Evolutionary conservation across 2,888 invertebrate genomes (phyloP), one percentile per base, ranked within the genome.

Genomic region (Hypena proboscidalis): DNA sequence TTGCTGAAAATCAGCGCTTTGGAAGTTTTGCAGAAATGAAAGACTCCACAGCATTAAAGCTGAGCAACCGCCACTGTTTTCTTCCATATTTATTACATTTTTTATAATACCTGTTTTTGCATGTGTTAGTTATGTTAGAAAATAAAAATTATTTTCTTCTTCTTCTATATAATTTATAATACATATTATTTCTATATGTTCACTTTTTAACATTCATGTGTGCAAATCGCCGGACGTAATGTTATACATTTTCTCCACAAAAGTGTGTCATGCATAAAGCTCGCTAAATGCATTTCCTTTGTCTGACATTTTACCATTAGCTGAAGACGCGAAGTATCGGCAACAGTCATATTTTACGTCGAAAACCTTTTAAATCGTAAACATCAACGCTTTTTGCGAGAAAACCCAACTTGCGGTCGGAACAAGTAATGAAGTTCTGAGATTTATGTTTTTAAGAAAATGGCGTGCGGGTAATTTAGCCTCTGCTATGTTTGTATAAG

Each of bases 281-380:
- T 53, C 59, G 32, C 54, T 56, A 60, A 46, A 44, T 53, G 44
- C 50, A 35, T 66, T 66, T 67, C 59, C 45, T 48, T 46, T 49
- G 59, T 55, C 59, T 66, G 68, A 73, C 74, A 68, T 68, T 71
- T 69, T 53, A 73, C 70, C 74, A 73, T 74, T 69, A 70, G 64
- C 51, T 57, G 56, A 30, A 45, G 50, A 41, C 49, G 63, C 32
- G 52, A 85, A 82, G 74, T 83, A 75, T 76, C 74, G 68, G 72
- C 76, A 80, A 78, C 76, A 73, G 80, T 76, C 82, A 87, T 85
- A 85, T 83, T 84, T 87, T 83, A 87, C 80, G 83, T 83, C 83
- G 72, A 71, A 83, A 86, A 82, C 84, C 85, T 86, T 86, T 86
- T 85, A 87, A 86, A 85, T 84, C 80, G 85, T 85, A 86, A 86